A percentile compares a stretch with the other conserved stretches of the same genome.
Conservation (phyloP, 2,113 vertebrate genomes). For the Rutilus rutilus region DNA sequence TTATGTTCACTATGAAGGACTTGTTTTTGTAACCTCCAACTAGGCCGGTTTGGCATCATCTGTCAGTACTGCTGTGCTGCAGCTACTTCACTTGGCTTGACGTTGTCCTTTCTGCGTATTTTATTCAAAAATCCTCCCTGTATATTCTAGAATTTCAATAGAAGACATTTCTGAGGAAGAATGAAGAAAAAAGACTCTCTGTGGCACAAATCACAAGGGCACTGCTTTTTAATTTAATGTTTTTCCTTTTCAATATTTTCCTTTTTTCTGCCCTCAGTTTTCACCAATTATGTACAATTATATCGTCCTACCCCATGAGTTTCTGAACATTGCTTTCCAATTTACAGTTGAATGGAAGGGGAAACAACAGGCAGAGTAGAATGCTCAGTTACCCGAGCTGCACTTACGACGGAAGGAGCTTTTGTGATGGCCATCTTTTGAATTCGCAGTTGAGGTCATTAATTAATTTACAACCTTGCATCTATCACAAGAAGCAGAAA, state of each 20-base stretch:
- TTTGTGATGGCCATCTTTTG: conserved; percentile 78
- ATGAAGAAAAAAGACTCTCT: conserved; percentile 39
- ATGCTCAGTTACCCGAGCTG: conserved; percentile 44
- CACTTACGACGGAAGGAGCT: conserved; percentile 60
- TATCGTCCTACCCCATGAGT: conserved; percentile 32
- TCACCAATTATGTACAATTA: conserved; percentile 52
- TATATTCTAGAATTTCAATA: conserved; percentile 41
- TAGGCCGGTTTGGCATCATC: not conserved
- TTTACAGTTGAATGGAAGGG: conserved; percentile 55
- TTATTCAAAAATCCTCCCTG: conserved; percentile 19
- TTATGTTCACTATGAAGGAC: not conserved
- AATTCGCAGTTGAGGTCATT: conserved; percentile 81
- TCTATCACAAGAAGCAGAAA: conserved; percentile 93
- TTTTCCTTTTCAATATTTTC: conserved; percentile 46
- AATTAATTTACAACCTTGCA: conserved; percentile 89
- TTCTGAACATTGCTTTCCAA: conserved; percentile 53
- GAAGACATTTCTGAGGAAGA: conserved; percentile 32
- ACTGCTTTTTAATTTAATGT: conserved; percentile 45
- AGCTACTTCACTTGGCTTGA: conserved; percentile 19
- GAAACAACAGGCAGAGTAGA: conserved; percentile 51
- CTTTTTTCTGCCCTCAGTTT: conserved; percentile 42
- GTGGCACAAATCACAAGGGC: conserved; percentile 50
- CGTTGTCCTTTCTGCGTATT: not conserved
- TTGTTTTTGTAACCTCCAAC: not conserved
- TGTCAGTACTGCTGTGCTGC: not conserved